Conservation (phyloP, 2,888 invertebrate species). For the Hypomecis atomaria region DNA sequence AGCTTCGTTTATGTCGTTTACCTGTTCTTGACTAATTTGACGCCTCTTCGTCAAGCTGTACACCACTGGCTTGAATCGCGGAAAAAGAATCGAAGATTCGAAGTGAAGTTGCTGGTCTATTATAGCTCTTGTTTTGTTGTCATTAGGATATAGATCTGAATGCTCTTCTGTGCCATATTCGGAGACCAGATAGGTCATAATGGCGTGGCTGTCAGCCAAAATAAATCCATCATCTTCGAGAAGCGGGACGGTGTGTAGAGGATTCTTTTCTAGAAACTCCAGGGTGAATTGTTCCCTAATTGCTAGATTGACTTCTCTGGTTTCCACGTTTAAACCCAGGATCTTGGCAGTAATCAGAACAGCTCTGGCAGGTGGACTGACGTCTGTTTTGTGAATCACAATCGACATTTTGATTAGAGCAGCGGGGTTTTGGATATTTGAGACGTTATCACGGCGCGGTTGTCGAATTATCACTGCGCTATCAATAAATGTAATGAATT, state of each 20-base stretch:
- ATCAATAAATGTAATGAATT: background rate
- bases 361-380: constrained; percentile 58
- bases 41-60: constrained; percentile 45
- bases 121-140: constrained; percentile 46
- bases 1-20: constrained; percentile 50
- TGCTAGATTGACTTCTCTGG: constrained; percentile 52
- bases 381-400: constrained; percentile 49
- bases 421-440: constrained; percentile 9
- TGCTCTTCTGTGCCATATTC: constrained; percentile 49
- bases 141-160: constrained; percentile 53
- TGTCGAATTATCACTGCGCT: constrained; percentile 20
- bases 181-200: constrained; percentile 55
- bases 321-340: constrained; percentile 50
- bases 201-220: constrained; percentile 59
- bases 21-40: constrained; percentile 43
- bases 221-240: constrained; percentile 57
- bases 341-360: constrained; percentile 52
- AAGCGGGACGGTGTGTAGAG: constrained; percentile 59
- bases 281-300: constrained; percentile 50
- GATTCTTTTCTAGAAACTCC: constrained; percentile 58
- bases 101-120: constrained; percentile 58
- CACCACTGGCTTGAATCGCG: constrained; percentile 49
- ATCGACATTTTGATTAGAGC: constrained; percentile 39
- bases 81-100: constrained; percentile 58
- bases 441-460: constrained; percentile 14